phyloP scores from a whole-genome alignment of 1,140 invertebrate genomes.

The Halesus radiatus region DNA sequence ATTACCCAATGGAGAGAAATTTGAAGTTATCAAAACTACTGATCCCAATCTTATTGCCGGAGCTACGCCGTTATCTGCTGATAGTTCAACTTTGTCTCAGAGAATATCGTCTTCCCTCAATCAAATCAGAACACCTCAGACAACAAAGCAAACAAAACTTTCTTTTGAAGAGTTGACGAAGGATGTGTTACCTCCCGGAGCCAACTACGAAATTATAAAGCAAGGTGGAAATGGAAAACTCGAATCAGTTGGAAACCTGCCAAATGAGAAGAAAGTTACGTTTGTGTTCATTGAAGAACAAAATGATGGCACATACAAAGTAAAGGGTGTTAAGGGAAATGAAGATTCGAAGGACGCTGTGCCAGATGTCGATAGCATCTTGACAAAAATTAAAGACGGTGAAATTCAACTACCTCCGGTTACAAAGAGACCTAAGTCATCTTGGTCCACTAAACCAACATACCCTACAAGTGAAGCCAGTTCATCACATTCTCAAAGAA shows the following conservation, averaged over 20 bases:
- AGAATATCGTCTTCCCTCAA: conserved; percentile 63
- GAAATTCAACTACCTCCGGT: conserved; percentile 84
- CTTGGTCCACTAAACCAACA: conserved; percentile 63
- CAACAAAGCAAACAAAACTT: conserved; percentile 63
- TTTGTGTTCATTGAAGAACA: conserved; percentile 89
- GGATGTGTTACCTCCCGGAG: conserved; percentile 81
- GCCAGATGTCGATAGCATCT: conserved; percentile 83
- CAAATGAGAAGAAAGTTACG: conserved; percentile 83
- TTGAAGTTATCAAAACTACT: conserved; percentile 78
- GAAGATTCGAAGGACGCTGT: conserved; percentile 80
- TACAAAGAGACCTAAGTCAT: conserved; percentile 61
- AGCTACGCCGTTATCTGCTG: conserved; percentile 65
- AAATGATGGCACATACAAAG: conserved; percentile 85
- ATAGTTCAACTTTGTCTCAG: conserved; percentile 64
- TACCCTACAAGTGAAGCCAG: conserved; percentile 7
- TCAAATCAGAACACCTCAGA: conserved; percentile 61
- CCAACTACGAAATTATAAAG: conserved; percentile 82
- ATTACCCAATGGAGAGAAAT: conserved; percentile 80
- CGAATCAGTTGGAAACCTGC: conserved; percentile 78
- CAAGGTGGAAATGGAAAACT: conserved; percentile 79
- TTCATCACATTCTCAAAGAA: conserved; percentile 60
- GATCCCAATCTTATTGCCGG: conserved; percentile 75
- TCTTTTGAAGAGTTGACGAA: conserved; percentile 83
- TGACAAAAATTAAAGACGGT: conserved; percentile 84
- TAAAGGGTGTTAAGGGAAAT: conserved; percentile 82